phyloP scores from a whole-genome alignment of 2,797 vertebrate genomes.

The Echiichthys vipera region DNA sequence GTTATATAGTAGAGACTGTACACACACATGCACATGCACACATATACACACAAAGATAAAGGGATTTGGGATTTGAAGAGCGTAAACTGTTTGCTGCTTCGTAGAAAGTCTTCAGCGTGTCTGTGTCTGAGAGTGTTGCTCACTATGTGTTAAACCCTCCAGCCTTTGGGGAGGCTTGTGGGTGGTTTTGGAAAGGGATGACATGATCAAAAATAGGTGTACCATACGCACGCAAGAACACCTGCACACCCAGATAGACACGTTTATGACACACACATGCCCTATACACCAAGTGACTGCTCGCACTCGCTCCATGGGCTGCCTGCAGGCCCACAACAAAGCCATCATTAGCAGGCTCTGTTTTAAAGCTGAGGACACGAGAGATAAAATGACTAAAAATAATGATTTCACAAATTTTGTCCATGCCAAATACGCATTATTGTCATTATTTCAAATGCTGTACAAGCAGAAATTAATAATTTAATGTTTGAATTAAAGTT shows the following conservation, averaged over 20 bases:
- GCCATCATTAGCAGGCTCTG: slow-evolving; percentile 70
- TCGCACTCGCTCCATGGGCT: slow-evolving; percentile 55
- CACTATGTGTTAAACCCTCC: slow-evolving; percentile 55
- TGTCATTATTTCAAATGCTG: neutral
- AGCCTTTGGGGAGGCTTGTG: slow-evolving; percentile 59
- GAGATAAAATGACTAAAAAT: slow-evolving; percentile 37
- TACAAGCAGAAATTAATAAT: neutral
- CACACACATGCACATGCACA: neutral
- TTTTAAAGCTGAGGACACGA: slow-evolving; percentile 49
- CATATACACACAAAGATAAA: slow-evolving; percentile 49
- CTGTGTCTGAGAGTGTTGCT: slow-evolving; percentile 45
- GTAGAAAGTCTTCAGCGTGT: slow-evolving; percentile 40
- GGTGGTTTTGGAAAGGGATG: slow-evolving; percentile 67
- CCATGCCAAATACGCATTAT: neutral
- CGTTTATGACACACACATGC: slow-evolving; percentile 30
- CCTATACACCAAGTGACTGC: slow-evolving; percentile 36
- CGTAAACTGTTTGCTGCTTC: slow-evolving; percentile 55
- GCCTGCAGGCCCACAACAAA: slow-evolving; percentile 63
- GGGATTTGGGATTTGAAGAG: slow-evolving; percentile 45
- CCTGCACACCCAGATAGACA: slow-evolving; percentile 56
- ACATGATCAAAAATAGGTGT: slow-evolving; percentile 67
- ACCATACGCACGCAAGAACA: slow-evolving; percentile 39
- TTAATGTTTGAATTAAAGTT: neutral
- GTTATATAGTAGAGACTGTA: slow-evolving; percentile 51
- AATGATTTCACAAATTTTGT: slow-evolving; percentile 4